These are phyloP conservation scores for Rosalia funebris DNA, from an alignment of 2,888 invertebrate genomes.

Conservation along the genomic window DNA sequence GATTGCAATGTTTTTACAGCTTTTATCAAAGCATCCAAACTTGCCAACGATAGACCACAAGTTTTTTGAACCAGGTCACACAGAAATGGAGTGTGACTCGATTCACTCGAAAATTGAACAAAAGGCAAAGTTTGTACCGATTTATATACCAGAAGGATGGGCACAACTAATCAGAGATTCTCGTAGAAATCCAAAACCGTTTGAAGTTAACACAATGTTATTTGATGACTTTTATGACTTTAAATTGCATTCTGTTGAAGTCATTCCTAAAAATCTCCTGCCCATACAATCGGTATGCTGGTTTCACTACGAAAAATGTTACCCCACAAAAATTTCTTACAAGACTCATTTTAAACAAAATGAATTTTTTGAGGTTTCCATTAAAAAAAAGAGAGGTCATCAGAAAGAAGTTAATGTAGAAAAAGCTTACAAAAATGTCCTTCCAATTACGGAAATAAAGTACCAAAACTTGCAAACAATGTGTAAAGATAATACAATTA, in stretches of 20 bases:
- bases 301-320: background rate
- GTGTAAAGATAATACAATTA: background rate
- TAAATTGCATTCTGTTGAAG: background rate
- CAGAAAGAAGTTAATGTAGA: constrained; percentile 4
- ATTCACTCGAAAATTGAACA: background rate
- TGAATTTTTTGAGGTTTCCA: background rate
- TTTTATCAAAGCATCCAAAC: background rate
- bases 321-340: constrained; percentile 3
- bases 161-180: constrained; percentile 1
- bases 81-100: background rate
- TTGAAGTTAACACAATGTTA: constrained; percentile 4
- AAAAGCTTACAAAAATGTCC: background rate
- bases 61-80: background rate
- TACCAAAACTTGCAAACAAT: background rate
- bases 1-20: background rate
- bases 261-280: background rate
- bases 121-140: background rate
- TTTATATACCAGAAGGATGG: background rate
- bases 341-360: constrained; percentile 6
- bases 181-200: background rate
- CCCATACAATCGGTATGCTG: constrained; percentile 4
- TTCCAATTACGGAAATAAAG: constrained; percentile 4
- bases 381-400: constrained; percentile 7
- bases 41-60: background rate
- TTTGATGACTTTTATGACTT: background rate